Conservation (phyloP, 2,888 invertebrate genomes). For the Phytoseiulus persimilis region DNA sequence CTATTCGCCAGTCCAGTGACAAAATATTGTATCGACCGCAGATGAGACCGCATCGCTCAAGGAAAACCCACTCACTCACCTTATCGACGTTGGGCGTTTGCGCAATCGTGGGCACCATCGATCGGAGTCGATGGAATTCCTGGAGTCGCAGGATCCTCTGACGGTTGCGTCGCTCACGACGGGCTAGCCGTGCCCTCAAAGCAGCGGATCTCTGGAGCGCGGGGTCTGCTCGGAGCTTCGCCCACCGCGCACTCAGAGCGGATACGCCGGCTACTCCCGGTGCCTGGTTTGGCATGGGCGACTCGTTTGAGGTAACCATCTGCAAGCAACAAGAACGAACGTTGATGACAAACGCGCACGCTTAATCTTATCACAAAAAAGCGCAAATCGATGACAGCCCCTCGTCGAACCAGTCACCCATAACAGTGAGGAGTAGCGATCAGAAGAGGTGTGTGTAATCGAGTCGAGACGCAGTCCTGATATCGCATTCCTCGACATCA, state of each 20-base stretch:
- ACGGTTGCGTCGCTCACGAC: slow-evolving; percentile 19
- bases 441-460: neutral
- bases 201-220: slow-evolving; percentile 23
- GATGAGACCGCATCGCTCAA: neutral
- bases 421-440: too few species aligned
- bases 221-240: slow-evolving; percentile 23
- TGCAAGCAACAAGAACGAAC: neutral
- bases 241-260: slow-evolving; percentile 16
- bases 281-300: neutral
- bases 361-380: too few species aligned
- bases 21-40: neutral
- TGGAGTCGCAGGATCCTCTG: slow-evolving; percentile 44
- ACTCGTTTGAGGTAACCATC: neutral
- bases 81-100: slow-evolving; percentile 51
- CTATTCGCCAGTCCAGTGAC: neutral
- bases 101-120: slow-evolving; percentile 52
- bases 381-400: too few species aligned
- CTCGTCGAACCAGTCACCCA: too few species aligned
- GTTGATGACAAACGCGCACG: too few species aligned
- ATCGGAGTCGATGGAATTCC: slow-evolving; percentile 51
- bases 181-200: slow-evolving; percentile 10
- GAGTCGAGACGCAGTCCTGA: neutral
- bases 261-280: neutral
- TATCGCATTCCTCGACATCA: neutral
- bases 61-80: slow-evolving; percentile 46